Evolutionary conservation across 2,797 vertebrate species (phyloP), one percentile per base, ranked within the genome.

Genomic region (Dicrostonyx torquatus): DNA sequence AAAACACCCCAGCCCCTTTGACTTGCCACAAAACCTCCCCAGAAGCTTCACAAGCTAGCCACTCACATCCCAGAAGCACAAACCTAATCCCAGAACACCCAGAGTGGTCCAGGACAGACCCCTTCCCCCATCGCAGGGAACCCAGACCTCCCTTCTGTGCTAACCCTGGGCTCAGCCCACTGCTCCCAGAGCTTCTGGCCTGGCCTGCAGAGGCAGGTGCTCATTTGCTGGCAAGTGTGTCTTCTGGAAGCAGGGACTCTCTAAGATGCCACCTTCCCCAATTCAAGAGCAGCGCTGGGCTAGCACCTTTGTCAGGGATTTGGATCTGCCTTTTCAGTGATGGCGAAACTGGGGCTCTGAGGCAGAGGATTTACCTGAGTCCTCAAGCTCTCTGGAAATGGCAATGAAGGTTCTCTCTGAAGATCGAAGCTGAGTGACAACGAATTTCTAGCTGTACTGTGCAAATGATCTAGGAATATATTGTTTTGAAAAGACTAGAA

Each of bases 1-100:
- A 96, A 95, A 95, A 53, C 17, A 77, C 20, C 93, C 62, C 89
- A 58, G 85, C 88, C 9, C n/a, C 92, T 84, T 89, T 95, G 80
- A 95, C 62, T n/a, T 58, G 84, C 60, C 37, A 83, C 93, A 89
- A 94, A 93, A 93, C 79, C 68, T 26, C 26, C 26, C 50, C 26
- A 60, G 43, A 68, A 95, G 95, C 66, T 73, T 34, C 45, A 78
- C 82, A 72, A 3, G 8, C 10, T 72, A 1, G 20, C 78, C 24
- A 53, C 95, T 89, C 14, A 11, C 5, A 37, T 48, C 6, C 43
- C 26, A 79, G 66, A 83, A 89, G 40, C 62, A 40, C 20, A 92
- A 82, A 15, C 70, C 90, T 40, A 7, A n/a, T 20, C 62, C 66
- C 87, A 50, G 34, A 88, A 79, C 75, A 95, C 80, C 79, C 87